Evolutionary conservation across 2,113 vertebrate species (phyloP).

Genomic region (Brachyistius frenatus): DNA sequence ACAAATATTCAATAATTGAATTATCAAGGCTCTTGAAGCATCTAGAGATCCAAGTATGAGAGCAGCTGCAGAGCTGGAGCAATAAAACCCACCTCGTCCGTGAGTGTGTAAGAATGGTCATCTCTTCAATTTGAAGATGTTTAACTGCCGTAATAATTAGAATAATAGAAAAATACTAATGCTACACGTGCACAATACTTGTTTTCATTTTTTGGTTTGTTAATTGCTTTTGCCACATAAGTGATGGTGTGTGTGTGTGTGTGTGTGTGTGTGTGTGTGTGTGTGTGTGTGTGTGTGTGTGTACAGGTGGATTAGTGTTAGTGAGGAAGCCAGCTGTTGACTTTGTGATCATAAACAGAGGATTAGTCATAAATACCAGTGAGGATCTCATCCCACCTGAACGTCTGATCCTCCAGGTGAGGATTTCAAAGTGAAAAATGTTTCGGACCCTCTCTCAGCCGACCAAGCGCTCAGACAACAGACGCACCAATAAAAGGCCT

Average conservation of each 20-base stretch:
- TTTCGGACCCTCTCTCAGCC: too few species aligned
- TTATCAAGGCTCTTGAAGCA: neutral
- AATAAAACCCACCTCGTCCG: neutral
- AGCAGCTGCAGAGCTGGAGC: neutral
- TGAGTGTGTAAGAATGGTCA: neutral
- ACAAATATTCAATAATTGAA: constrained; percentile 13
- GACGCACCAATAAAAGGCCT: too few species aligned
- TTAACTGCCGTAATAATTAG: neutral
- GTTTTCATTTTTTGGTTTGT: neutral
- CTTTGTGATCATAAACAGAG: neutral
- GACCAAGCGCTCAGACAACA: too few species aligned
- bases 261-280: neutral
- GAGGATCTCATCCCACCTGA: too few species aligned
- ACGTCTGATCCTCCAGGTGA: too few species aligned
- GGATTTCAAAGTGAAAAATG: too few species aligned
- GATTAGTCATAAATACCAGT: neutral
- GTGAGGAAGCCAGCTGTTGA: neutral
- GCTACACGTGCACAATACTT: neutral
- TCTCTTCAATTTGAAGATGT: neutral
- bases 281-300: neutral
- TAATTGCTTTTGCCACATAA: neutral
- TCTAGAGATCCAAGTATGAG: neutral
- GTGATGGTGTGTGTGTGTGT: neutral
- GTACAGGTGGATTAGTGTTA: neutral
- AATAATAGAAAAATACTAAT: neutral